These are phyloP conservation scores for Xylocampa areola DNA, from an alignment of 2,888 invertebrate species.

Conservation along the genomic window DNA sequence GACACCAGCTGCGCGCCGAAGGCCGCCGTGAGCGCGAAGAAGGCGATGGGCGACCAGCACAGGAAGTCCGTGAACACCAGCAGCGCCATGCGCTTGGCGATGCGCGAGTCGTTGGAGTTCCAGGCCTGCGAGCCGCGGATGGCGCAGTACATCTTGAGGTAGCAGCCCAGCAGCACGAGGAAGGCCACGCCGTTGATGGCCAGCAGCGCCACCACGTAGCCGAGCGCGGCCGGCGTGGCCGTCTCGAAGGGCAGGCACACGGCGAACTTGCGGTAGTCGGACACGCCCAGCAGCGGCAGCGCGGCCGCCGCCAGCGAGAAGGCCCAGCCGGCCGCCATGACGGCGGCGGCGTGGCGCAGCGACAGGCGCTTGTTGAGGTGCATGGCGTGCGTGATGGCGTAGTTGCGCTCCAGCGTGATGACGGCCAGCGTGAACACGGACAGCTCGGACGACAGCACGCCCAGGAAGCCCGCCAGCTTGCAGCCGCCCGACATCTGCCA, in stretches of 20 bases:
- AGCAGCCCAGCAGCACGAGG: constrained; percentile 98
- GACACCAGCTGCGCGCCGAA: constrained; percentile 97
- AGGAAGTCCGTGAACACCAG: constrained; percentile 99
- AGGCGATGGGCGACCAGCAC: constrained; percentile 99
- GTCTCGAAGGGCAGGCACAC: constrained; percentile 99
- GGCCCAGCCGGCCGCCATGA: constrained; percentile 98
- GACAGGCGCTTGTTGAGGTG: constrained; percentile 98
- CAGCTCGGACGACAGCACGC: constrained; percentile 97
- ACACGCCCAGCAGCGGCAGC: constrained; percentile 96
- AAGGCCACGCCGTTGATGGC: constrained; percentile 98
- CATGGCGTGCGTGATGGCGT: constrained; percentile 99
- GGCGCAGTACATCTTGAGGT: constrained; percentile 99
- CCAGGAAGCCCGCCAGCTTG: constrained; percentile 97
- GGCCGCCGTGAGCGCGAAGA: constrained; percentile 97
- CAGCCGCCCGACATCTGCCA: constrained; percentile 99
- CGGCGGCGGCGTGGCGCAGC: constrained; percentile 96
- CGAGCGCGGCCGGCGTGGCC: constrained; percentile 93
- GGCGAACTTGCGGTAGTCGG: constrained; percentile 98
- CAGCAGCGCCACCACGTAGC: constrained; percentile 97
- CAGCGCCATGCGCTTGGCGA: constrained; percentile 98
- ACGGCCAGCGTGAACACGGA: constrained; percentile 98
- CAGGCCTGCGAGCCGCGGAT: constrained; percentile 99
- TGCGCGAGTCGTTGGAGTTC: constrained; percentile 99
- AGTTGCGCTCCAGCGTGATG: constrained; percentile 98
- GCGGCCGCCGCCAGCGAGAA: constrained; percentile 96